Evolutionary conservation across 1,140 invertebrate genomes (phyloP), one percentile per base, ranked within the genome.

Genomic region (Lasaia peninsularis): DNA sequence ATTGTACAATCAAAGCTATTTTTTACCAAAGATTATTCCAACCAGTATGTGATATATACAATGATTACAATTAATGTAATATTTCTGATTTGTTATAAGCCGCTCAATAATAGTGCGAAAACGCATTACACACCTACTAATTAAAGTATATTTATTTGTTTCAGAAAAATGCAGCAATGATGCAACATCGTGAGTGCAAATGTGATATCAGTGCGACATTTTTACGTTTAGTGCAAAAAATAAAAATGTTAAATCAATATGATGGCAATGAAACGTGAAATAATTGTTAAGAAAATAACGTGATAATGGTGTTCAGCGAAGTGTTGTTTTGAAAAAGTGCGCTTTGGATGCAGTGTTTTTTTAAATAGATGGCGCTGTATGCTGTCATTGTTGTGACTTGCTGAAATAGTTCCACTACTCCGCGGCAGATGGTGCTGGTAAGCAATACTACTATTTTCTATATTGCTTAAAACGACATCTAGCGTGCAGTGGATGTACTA

Each of bases 311-410:
- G 44, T 51, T 54, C 37, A 60, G 35, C 35, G 58, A 54, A 70
- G 78, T 78, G 70, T 64, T 70, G 70, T 71, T 35, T n/a, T n/a
- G n/a, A 62, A 72, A 74, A 72, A 71, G 78, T 82, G 83, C 71
- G 65, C 68, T 73, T 84, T 87, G 84, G 84, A 87, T 87, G 84
- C 84, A 87, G 84, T 87, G 84, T 63, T 81, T 49, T 58, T 63
- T 24, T 20, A 67, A 55, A 70, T 71, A 87, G 81, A 78, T 85
- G 78, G 78, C 76, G 77, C 71, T 78, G 72, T 70, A 11, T 78
- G 58, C 69, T 60, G 67, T 72, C 71, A 65, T 80, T 77, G 75
- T 69, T 80, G 58, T 55, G 48, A 64, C 75, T 72, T 75, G 74
- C 63, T 54, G 58, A 61, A 37, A 40, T 65, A 62, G 59, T 87